Evolutionary conservation across 2,797 vertebrate genomes (phyloP).

Genomic region (Lacerta bilineata): DNA sequence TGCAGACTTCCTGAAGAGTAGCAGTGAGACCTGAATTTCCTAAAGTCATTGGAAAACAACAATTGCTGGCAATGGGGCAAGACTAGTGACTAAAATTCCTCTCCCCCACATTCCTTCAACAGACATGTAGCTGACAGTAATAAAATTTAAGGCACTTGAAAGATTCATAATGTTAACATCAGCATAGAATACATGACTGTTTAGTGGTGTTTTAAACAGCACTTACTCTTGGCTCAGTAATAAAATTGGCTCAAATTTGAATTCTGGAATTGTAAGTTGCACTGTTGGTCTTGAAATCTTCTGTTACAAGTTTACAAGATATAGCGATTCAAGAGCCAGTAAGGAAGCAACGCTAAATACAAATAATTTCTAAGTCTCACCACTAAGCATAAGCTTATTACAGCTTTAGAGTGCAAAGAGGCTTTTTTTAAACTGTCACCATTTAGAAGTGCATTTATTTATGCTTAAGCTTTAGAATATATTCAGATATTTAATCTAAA

Average conservation of each 20-base stretch:
- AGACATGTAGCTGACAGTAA: conserved; percentile 77
- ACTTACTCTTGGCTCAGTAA: conserved; percentile 32
- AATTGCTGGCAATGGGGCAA: conserved; percentile 71
- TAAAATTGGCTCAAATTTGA: conserved; percentile 21
- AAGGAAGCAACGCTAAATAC: conserved; percentile 23
- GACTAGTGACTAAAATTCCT: conserved; percentile 72
- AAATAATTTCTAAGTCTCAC: background rate
- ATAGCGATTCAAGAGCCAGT: conserved; percentile 53
- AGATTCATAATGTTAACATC: conserved; percentile 58
- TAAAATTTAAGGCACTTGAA: conserved; percentile 84
- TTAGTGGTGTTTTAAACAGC: conserved; percentile 60
- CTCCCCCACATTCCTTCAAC: conserved; percentile 62
- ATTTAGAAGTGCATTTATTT: conserved; percentile 26
- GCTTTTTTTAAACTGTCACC: background rate
- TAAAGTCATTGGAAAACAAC: conserved; percentile 68
- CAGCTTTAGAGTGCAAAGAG: conserved; percentile 42
- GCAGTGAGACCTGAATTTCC: conserved; percentile 66
- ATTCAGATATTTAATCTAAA: conserved; percentile 15
- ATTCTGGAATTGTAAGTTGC: conserved; percentile 18
- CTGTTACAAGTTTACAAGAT: conserved; percentile 47
- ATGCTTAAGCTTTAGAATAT: conserved; percentile 46
- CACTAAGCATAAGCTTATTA: background rate
- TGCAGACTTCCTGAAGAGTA: conserved; percentile 64
- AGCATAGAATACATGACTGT: conserved; percentile 60
- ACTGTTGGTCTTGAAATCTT: conserved; percentile 43